These are phyloP conservation scores for Crotophaga sulcirostris DNA, from an alignment of 2,113 vertebrate genomes.

Conservation along the genomic window DNA sequence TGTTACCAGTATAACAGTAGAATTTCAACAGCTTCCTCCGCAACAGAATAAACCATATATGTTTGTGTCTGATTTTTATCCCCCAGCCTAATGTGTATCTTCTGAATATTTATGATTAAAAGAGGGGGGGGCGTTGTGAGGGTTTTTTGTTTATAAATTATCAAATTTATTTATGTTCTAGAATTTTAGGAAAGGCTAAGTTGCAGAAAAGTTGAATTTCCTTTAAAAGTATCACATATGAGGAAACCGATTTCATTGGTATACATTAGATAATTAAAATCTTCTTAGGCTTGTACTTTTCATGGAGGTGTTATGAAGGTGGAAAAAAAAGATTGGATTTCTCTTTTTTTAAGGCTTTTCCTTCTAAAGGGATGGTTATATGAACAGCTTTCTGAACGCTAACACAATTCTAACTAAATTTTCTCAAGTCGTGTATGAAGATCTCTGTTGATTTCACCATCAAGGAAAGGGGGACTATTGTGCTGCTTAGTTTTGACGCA, in stretches of 20 bases:
- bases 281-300: background rate
- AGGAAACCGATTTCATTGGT: background rate
- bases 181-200: background rate
- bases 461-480: background rate
- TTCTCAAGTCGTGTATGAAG: background rate
- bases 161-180: background rate
- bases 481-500: background rate
- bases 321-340: background rate
- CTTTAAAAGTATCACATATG: background rate
- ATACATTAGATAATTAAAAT: background rate
- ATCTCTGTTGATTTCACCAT: background rate
- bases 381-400: background rate
- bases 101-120: background rate
- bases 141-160: background rate
- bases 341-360: background rate
- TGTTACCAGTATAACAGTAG: background rate
- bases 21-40: background rate
- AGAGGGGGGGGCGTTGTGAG: rapidly evolving
- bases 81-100: background rate
- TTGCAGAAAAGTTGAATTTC: background rate
- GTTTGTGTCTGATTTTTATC: background rate
- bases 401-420: background rate
- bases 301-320: background rate
- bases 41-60: background rate
- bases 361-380: background rate